phyloP scores from a whole-genome alignment of 2,113 vertebrate species.

The Nothoprocta pentlandii region DNA sequence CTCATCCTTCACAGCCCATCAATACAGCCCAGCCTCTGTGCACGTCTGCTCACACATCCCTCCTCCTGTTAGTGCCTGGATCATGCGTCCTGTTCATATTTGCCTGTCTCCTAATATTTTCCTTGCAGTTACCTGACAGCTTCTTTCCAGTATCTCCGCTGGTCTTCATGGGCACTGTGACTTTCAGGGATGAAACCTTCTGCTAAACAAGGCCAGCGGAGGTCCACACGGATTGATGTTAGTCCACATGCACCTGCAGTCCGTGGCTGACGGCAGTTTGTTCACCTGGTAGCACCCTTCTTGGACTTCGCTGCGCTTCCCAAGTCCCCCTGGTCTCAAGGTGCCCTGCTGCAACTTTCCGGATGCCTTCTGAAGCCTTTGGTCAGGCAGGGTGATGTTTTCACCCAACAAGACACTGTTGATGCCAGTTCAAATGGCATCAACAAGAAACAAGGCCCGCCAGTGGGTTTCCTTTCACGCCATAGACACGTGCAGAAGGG shows the following conservation, averaged over 20 bases:
- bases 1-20: neutral
- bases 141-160: neutral
- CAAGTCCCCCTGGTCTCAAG: neutral
- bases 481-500: neutral
- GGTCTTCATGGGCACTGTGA: neutral
- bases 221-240: accelerated
- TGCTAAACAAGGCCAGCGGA: neutral
- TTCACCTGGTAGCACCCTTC: accelerated
- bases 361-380: neutral
- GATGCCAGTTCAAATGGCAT: neutral
- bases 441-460: neutral
- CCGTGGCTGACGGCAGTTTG: neutral
- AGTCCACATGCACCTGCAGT: too few species aligned
- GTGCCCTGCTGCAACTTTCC: neutral
- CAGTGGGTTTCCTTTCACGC: neutral
- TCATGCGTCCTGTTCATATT: neutral
- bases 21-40: neutral
- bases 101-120: neutral
- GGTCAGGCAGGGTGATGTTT: neutral
- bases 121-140: neutral
- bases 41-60: neutral
- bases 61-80: neutral
- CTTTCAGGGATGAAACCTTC: neutral
- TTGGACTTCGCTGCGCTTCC: neutral
- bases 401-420: neutral